Conservation (phyloP, 1,140 invertebrate species). For the Cydia fagiglandana region DNA sequence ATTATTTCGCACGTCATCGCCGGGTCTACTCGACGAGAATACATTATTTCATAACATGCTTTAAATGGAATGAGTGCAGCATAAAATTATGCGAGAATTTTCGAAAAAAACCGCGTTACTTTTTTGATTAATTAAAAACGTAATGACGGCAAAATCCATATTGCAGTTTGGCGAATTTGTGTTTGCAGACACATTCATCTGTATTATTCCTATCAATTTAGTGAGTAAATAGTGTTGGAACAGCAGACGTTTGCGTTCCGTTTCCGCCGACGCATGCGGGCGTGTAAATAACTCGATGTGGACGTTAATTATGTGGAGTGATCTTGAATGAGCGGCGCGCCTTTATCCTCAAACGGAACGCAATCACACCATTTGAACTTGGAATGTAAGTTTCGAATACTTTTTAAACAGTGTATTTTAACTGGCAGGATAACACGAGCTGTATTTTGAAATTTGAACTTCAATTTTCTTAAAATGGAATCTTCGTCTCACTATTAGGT, state of each 20-base stretch:
- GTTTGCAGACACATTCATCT: background rate
- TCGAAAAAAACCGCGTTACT: background rate
- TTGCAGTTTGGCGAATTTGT: background rate
- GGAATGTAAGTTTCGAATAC: conserved; percentile 33
- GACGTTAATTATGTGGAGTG: conserved; percentile 62
- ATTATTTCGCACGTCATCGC: conserved; percentile 23
- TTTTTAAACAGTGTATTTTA: background rate
- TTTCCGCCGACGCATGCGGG: conserved; percentile 69
- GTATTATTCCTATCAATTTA: conserved; percentile 41
- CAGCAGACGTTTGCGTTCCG: conserved; percentile 48
- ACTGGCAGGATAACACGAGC: conserved; percentile 9
- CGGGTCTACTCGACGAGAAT: conserved; percentile 25
- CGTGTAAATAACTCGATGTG: conserved; percentile 73
- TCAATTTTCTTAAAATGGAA: background rate
- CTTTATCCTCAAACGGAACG: conserved; percentile 45
- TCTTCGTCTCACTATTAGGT: background rate
- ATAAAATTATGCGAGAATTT: conserved; percentile 8
- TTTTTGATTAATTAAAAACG: conserved; percentile 12
- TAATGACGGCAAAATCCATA: background rate
- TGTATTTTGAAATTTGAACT: background rate
- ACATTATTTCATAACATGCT: conserved; percentile 11
- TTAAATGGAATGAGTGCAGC: conserved; percentile 16
- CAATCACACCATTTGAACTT: conserved; percentile 41
- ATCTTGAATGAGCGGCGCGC: conserved; percentile 51
- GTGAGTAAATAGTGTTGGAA: conserved; percentile 48